Evolutionary conservation across 1,140 invertebrate genomes (phyloP), one percentile per base, ranked within the genome.

Genomic region (Bombus impatiens): DNA sequence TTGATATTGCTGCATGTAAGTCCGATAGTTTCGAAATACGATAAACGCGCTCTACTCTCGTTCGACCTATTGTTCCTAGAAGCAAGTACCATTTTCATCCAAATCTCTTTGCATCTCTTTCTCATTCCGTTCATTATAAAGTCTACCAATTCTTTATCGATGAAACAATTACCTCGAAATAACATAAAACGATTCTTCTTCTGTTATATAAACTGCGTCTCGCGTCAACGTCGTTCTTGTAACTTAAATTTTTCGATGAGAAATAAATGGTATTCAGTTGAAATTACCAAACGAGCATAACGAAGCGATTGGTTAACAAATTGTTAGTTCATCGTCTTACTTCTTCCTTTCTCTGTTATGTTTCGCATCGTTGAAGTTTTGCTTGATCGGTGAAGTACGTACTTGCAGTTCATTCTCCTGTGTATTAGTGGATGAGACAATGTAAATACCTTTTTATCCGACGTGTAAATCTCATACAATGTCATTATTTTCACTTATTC

Each of bases 1-100:
- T 80, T 88, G 65, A 74, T 68, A 88, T 67, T 74, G 80, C 83
- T 86, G 83, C 82, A 91, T 83, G 90, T 91, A 86, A 91, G 90
- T 91, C 72, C 13, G 35, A 80, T 53, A 22, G 62, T 68, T 88
- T 74, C 84, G 72, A 86, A 68, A 79, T 77, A 57, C 57, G 32
- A 79, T 78, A 79, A 70, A 13, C n/a, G 18, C 18, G 40, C 25
- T 18, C 57, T 40, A 40, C 22, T 37, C 32, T 68, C 32, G 42
- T 57, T 87, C 67, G 57, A 88, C 71, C 65, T 18, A 5, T 1
- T 65, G 32, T 42, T 81, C 57, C 53, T 32, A 72, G 53, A 74
- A 74, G 5, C 83, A 32, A 8, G 12, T 12, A 13, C n/a, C 25
- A 35, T 44, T 62, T 35, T 22, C 15, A 6, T 53, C 9, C 44